Evolutionary conservation across 2,888 invertebrate species (phyloP).

Genomic region (Scaptomyza reducta): DNA sequence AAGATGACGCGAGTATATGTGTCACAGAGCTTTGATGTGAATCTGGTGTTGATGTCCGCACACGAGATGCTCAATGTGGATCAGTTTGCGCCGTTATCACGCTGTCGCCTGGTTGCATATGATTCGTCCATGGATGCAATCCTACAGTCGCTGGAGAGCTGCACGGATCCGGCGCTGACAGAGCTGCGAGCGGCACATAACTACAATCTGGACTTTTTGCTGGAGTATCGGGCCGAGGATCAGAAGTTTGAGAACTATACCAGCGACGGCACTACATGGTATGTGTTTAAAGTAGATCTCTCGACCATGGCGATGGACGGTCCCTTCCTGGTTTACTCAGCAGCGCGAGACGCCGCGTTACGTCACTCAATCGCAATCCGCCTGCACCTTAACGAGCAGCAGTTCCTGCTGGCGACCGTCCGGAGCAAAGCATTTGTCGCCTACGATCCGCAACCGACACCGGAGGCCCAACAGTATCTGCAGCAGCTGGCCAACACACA

Average conservation of each 20-base stretch:
- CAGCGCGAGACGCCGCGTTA: conserved; percentile 86
- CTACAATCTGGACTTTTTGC: conserved; percentile 86
- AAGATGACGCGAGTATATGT: conserved; percentile 86
- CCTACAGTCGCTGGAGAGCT: conserved; percentile 87
- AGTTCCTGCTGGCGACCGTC: conserved; percentile 76
- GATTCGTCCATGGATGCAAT: conserved; percentile 87
- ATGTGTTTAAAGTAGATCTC: conserved; percentile 87
- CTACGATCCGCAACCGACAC: conserved; percentile 79
- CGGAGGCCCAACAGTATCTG: conserved; percentile 84
- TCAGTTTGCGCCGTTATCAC: conserved; percentile 86
- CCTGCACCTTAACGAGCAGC: conserved; percentile 82
- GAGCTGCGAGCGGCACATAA: conserved; percentile 68
- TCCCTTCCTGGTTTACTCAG: conserved; percentile 87
- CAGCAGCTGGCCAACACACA: conserved; percentile 80
- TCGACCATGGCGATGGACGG: conserved; percentile 87
- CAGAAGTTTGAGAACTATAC: conserved; percentile 87
- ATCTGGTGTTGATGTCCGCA: conserved; percentile 86
- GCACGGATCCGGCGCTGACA: conserved; percentile 82
- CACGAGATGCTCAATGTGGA: conserved; percentile 87
- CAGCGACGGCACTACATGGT: conserved; percentile 86
- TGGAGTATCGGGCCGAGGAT: conserved; percentile 88
- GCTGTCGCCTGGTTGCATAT: conserved; percentile 90
- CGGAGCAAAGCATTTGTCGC: conserved; percentile 85
- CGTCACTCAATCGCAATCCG: conserved; percentile 86
- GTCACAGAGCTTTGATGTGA: conserved; percentile 86